Percentiles rank a stretch among this genome's conserved stretches.
Evolutionary conservation across 2,797 vertebrate species (phyloP).

Genomic region (Buphagus erythrorhynchus): DNA sequence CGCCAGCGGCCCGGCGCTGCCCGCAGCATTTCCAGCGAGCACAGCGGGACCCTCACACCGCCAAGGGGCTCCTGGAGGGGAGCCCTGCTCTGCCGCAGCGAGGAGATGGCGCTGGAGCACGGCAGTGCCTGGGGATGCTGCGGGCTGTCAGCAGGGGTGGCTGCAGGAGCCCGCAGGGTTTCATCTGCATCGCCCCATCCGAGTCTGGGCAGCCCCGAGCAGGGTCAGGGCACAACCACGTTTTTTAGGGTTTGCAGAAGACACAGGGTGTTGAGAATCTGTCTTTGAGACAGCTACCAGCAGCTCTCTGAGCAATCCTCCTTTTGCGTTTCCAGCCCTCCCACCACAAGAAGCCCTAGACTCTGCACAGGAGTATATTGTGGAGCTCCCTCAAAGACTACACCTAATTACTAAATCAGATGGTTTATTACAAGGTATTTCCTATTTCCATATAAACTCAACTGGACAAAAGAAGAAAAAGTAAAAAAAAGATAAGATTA

Average conservation of each 20-base stretch:
- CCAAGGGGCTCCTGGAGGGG: background rate
- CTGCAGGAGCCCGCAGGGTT: background rate
- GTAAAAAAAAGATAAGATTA: background rate
- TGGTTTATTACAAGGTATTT: constrained; percentile 27
- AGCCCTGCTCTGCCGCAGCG: background rate
- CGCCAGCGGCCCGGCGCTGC: background rate
- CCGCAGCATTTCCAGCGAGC: background rate
- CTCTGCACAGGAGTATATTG: background rate
- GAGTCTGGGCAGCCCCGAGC: rapidly evolving
- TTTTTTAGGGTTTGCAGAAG: background rate
- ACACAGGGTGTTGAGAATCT: background rate
- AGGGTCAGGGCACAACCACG: background rate
- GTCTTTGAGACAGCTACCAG: background rate
- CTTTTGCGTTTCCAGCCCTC: background rate
- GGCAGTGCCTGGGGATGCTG: rapidly evolving
- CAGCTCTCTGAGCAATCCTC: background rate
- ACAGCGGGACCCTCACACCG: rapidly evolving
- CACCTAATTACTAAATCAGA: background rate
- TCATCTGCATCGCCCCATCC: rapidly evolving
- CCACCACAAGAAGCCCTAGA: background rate
- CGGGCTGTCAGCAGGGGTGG: background rate
- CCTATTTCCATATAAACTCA: background rate
- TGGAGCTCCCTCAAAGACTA: background rate
- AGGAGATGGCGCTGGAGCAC: background rate
- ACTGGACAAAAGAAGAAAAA: background rate